These are phyloP conservation scores for Conopomorpha cramerella DNA, from an alignment of 1,140 invertebrate genomes.

Conservation along the genomic window DNA sequence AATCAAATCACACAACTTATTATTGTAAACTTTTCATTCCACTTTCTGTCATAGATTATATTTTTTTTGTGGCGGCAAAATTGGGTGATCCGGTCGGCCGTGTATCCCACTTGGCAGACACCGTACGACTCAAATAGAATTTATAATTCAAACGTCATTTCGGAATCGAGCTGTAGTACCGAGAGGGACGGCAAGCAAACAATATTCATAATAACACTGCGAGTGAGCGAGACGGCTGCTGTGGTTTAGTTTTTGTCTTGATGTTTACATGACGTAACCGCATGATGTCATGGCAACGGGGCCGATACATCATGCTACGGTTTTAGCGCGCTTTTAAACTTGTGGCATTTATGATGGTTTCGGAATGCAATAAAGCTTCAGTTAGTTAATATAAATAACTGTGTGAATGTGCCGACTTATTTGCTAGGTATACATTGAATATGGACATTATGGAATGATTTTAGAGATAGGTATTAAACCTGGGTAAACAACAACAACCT, in stretches of 20 bases:
- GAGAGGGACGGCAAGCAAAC: slow-evolving; percentile 4
- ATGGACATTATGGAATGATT: too few relatives aligned
- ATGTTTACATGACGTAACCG: slow-evolving; percentile 29
- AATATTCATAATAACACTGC: slow-evolving; percentile 20
- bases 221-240: slow-evolving; percentile 12
- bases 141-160: too few relatives aligned
- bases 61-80: too few relatives aligned
- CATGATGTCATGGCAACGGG: slow-evolving; percentile 38
- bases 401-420: too few relatives aligned
- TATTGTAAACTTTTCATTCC: too few relatives aligned
- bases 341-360: background rate
- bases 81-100: too few relatives aligned
- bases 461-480: too few relatives aligned
- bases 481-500: background rate
- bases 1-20: too few relatives aligned
- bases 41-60: too few relatives aligned
- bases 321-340: slow-evolving; percentile 5
- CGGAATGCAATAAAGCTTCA: background rate
- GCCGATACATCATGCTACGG: slow-evolving; percentile 9
- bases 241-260: slow-evolving; percentile 1
- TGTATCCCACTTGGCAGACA: too few relatives aligned
- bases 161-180: background rate
- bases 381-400: too few relatives aligned
- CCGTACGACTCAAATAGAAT: slow-evolving; percentile 7
- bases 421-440: too few relatives aligned